Conservation (phyloP, 2,888 invertebrate species). For the Periphyllus acericola region DNA sequence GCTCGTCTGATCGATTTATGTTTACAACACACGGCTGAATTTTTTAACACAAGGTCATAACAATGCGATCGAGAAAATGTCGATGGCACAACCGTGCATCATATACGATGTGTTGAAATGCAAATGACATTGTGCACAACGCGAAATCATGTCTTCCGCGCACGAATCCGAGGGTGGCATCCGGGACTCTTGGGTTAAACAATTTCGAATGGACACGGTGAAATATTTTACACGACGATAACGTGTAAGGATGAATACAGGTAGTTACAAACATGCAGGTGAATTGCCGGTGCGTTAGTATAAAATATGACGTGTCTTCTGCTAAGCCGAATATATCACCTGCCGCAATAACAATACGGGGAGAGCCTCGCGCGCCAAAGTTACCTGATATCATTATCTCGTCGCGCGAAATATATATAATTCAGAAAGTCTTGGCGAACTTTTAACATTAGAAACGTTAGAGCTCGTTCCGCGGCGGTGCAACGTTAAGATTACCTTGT, state of each 20-base stretch:
- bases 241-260: slow-evolving; percentile 5
- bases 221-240: neutral
- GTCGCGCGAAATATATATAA: slow-evolving; percentile 18
- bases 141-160: neutral
- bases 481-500: slow-evolving; percentile 41
- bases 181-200: slow-evolving; percentile 7
- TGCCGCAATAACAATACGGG: neutral
- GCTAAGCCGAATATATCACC: slow-evolving; percentile 37
- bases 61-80: neutral
- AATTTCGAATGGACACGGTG: neutral
- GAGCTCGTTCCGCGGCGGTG: neutral
- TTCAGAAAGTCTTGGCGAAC: slow-evolving; percentile 46
- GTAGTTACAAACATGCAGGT: neutral
- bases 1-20: too few relatives aligned
- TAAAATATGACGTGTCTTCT: neutral
- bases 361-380: neutral
- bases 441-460: slow-evolving; percentile 39
- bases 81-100: too few relatives aligned
- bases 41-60: too few relatives aligned
- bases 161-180: too few relatives aligned
- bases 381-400: slow-evolving; percentile 41
- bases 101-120: neutral
- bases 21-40: too few relatives aligned
- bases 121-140: neutral
- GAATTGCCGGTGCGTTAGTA: neutral